These are phyloP conservation scores for Junonia oenone DNA, from an alignment of 2,888 invertebrate species.

Conservation along the genomic window DNA sequence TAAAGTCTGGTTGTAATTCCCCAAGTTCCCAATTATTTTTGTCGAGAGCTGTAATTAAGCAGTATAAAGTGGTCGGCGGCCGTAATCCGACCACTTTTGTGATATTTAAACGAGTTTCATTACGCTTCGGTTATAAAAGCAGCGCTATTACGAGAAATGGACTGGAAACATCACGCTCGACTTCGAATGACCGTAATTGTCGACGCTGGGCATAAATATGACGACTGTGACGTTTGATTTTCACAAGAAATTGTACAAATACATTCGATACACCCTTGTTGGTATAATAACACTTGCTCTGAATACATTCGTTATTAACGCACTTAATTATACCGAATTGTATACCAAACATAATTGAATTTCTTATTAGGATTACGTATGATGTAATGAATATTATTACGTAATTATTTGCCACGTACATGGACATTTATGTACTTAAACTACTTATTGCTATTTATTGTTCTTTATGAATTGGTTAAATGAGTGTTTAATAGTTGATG, in stretches of 20 bases:
- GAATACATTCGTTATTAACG: not conserved
- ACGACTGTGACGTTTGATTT: constrained; percentile 41
- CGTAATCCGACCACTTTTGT: constrained; percentile 75
- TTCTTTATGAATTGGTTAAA: not conserved
- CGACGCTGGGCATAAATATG: constrained; percentile 40
- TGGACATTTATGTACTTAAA: too few relatives aligned
- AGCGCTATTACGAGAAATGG: constrained; percentile 70
- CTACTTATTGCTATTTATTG: too few relatives aligned
- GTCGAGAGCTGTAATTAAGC: constrained; percentile 74
- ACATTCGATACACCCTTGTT: not conserved
- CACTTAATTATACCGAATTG: not conserved
- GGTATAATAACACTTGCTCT: not conserved
- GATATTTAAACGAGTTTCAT: constrained; percentile 77
- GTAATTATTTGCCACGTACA: not conserved
- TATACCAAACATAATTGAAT: not conserved
- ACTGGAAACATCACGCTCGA: constrained; percentile 72
- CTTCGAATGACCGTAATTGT: constrained; percentile 68
- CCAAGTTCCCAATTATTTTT: constrained; percentile 74
- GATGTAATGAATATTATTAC: not conserved
- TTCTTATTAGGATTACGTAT: not conserved
- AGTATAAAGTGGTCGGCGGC: constrained; percentile 67
- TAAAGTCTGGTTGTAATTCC: constrained; percentile 62
- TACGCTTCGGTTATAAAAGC: constrained; percentile 74
- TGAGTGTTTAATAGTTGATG: too few relatives aligned
- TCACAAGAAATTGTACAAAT: constrained; percentile 17